Percentiles rank a stretch among this genome's conserved stretches.
phyloP scores from a whole-genome alignment of 2,113 vertebrate genomes.

The Scytalopus superciliaris region DNA sequence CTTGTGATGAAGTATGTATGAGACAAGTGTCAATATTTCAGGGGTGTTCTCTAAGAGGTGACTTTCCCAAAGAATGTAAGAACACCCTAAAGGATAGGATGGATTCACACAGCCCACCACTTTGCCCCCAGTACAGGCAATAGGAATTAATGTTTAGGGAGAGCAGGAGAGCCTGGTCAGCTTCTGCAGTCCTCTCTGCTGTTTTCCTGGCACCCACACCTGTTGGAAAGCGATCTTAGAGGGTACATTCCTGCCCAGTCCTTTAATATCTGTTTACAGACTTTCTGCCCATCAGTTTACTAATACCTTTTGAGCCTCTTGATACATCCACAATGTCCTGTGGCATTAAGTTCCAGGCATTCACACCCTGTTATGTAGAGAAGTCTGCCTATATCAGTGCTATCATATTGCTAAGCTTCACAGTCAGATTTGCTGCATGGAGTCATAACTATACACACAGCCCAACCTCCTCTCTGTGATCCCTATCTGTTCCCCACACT shows the following conservation, averaged over 20 bases:
- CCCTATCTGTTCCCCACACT: background rate
- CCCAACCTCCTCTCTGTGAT: background rate
- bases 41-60: background rate
- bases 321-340: background rate
- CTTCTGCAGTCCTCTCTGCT: background rate
- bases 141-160: background rate
- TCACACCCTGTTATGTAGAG: background rate
- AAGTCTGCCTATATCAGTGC: background rate
- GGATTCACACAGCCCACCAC: background rate
- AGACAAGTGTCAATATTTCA: background rate
- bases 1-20: background rate
- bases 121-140: background rate
- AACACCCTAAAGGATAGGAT: background rate
- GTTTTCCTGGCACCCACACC: background rate
- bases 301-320: background rate
- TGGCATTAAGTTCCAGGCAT: background rate
- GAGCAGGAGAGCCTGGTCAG: fast-evolving
- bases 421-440: background rate
- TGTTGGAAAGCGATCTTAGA: background rate
- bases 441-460: background rate
- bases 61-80: background rate
- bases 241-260: background rate
- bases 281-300: background rate
- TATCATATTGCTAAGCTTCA: background rate
- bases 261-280: background rate